Base-by-base conservation (phyloP, 2,113 vertebrate species). In the Strix aluco region DNA sequence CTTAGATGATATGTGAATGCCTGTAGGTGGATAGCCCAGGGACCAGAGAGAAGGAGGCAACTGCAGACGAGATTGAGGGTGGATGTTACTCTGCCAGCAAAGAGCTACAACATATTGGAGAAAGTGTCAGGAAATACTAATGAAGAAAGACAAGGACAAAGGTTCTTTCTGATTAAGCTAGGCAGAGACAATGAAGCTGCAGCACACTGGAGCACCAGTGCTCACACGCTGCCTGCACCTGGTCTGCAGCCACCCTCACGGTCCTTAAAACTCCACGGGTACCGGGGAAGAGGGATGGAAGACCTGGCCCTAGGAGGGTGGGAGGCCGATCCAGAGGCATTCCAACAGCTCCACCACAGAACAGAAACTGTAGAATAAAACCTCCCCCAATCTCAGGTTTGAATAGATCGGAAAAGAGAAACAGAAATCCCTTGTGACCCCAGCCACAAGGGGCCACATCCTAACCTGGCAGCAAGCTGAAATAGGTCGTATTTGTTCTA, bases 61-160 rank as follows among this genome's bases (percentile, higher is more conserved):
- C 34, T 49, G 65, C 58, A 81, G 59, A 52, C 0, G 3, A 88
- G 61, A 88, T 7, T 23, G 71, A 78, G 69, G 16, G 34, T 49
- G 36, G n/a, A 63, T 27, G 19, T 47, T 62, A 70, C 29, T 58
- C 32, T 91, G 71, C 38, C 63, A 92, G 71, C 59, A 75, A 71
- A 92, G 69, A 75, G 57, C 57, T 75, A 66, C 67, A 81, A 75
- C 8, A 15, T 46, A 26, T 1, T 18, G 77, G 47, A 92, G 55
- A 52, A 93, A 83, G 63, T 27, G 55, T 81, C 82, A 93, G 67
- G 85, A 91, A 92, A 81, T 52, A 81, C 73, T 83, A 74, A 81
- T 27, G 69, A 93, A 84, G 65, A 92, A 66, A 83, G 79, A 75
- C 62, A 91, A 92, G 46, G 88, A 93, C 75, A 92, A 92, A 71